These are phyloP conservation scores for Phaedon cochleariae DNA, from an alignment of 2,888 invertebrate genomes.

Conservation along the genomic window DNA sequence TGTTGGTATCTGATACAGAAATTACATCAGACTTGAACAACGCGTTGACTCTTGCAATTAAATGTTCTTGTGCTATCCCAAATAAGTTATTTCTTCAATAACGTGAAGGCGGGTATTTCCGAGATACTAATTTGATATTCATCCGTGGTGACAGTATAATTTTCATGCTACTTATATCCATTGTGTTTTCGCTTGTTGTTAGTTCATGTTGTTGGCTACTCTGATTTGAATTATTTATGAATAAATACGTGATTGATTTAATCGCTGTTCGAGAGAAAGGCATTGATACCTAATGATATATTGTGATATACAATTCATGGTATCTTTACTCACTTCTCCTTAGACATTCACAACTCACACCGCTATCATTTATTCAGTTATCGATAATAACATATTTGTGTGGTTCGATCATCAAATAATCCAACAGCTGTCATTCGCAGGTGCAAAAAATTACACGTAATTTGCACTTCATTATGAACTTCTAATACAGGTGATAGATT, in stretches of 20 bases:
- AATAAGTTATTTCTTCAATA: too few species aligned
- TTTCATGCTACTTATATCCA: neutral
- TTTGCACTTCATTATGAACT: neutral
- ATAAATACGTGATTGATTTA: neutral
- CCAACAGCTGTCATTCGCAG: conserved; percentile 28
- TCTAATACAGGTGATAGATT: neutral
- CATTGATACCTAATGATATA: conserved; percentile 52
- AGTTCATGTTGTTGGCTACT: neutral
- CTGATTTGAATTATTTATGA: neutral
- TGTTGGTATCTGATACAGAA: too few species aligned
- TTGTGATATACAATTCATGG: conserved; percentile 51
- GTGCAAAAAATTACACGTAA: conserved; percentile 18
- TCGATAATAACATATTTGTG: conserved; percentile 22
- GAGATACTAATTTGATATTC: too few species aligned
- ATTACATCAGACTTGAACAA: too few species aligned
- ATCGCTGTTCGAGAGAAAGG: conserved; percentile 39
- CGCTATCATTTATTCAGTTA: conserved; percentile 29
- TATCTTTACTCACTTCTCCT: conserved; percentile 23
- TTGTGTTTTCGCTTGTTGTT: neutral
- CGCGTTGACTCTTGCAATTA: too few species aligned
- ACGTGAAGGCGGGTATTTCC: too few species aligned
- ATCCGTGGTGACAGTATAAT: neutral
- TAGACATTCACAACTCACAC: conserved; percentile 7
- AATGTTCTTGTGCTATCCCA: too few species aligned
- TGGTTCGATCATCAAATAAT: conserved; percentile 24